A percentile compares a stretch with the other conserved stretches of the same genome.
These are phyloP conservation scores for Macrostomum lignano DNA, from an alignment of 1,140 invertebrate species.

Conservation along the genomic window DNA sequence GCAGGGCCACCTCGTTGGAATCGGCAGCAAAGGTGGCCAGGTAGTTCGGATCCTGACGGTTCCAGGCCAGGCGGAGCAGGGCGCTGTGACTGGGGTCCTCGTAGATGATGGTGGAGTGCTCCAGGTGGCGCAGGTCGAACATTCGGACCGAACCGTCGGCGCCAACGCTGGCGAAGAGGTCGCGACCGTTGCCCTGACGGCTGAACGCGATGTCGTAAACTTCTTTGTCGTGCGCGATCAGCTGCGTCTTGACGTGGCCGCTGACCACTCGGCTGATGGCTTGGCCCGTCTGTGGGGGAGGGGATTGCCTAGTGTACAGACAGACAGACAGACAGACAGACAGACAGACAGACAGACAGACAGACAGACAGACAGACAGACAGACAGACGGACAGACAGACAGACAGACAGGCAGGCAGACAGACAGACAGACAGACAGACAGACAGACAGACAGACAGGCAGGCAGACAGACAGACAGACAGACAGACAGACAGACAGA, in stretches of 20 bases:
- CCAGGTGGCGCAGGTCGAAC: constrained; percentile 87
- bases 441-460: no score
- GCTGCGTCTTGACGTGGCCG: constrained; percentile 87
- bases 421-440: no score
- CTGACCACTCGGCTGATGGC: constrained; percentile 54
- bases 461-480: no score
- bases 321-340: no score
- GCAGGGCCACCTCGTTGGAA: constrained; percentile 81
- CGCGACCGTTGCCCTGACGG: constrained; percentile 74
- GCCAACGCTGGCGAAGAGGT: constrained; percentile 96
- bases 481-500: no score
- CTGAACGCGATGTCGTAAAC: constrained; percentile 98
- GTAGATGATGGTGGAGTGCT: constrained; percentile 97
- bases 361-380: no score
- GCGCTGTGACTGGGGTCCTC: constrained; percentile 84
- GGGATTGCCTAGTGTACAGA: no score
- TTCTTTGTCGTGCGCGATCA: constrained; percentile 97
- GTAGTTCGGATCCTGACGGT: constrained; percentile 96
- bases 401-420: no score
- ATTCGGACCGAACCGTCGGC: constrained; percentile 92
- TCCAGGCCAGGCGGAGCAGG: constrained; percentile 80
- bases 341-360: no score
- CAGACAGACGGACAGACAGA: no score
- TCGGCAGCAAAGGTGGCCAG: constrained; percentile 93
- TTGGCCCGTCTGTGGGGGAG: constrained; percentile 36